These are phyloP conservation scores for Elysia chlorotica DNA, from an alignment of 1,140 invertebrate genomes.

Conservation along the genomic window DNA sequence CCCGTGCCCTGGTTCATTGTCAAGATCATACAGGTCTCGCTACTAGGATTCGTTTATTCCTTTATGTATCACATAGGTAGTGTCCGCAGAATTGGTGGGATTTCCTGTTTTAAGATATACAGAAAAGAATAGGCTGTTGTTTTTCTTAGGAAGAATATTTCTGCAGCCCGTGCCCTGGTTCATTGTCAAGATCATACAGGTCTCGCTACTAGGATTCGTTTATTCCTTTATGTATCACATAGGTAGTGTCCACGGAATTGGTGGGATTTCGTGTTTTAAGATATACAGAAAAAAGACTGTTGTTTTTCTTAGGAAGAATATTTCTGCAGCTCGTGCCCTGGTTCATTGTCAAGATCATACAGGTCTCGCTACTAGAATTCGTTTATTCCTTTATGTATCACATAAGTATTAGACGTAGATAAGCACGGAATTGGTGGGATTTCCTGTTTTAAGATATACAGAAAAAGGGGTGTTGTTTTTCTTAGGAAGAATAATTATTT, in stretches of 20 bases:
- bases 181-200: conserved; percentile 62
- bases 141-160: not conserved
- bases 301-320: not conserved
- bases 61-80: too few relatives aligned
- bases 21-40: conserved; percentile 60
- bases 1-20: conserved; percentile 58
- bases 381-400: too few relatives aligned
- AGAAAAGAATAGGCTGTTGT: not conserved
- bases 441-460: not conserved
- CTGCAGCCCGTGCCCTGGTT: conserved; percentile 59
- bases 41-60: too few relatives aligned
- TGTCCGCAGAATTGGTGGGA: too few relatives aligned
- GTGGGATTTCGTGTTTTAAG: not conserved
- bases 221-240: too few relatives aligned
- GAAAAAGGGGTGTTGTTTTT: not conserved
- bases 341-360: conserved; percentile 62
- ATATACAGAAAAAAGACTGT: not conserved
- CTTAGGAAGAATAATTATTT: conserved; percentile 31
- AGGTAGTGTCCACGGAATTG: too few relatives aligned
- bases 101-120: not conserved
- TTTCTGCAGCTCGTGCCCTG: conserved; percentile 57
- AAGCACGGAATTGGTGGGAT: too few relatives aligned
- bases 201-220: too few relatives aligned
- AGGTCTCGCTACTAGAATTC: conserved; percentile 46
- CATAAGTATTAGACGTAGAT: too few relatives aligned